A percentile compares a stretch with the other conserved stretches of the same genome.
Evolutionary conservation across 1,140 invertebrate species (phyloP).

Genomic region (Drosophila quadrilineata): DNA sequence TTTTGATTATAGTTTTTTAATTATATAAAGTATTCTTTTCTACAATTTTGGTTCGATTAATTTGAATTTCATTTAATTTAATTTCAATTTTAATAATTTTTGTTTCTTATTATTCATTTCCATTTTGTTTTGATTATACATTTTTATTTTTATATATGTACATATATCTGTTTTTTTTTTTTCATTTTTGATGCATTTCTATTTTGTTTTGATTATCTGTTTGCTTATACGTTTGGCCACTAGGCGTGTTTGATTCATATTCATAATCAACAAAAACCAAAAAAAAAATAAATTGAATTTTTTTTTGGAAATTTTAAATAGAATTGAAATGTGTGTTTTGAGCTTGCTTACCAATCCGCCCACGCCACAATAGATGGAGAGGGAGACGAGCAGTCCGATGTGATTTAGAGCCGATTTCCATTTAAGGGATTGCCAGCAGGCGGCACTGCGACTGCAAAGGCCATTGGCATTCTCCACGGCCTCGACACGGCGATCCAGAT

Average conservation of each 20-base stretch:
- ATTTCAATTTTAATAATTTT: background rate
- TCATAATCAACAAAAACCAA: no score
- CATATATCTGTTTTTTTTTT: constrained; percentile 28
- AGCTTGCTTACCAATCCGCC: constrained; percentile 87
- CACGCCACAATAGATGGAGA: constrained; percentile 88
- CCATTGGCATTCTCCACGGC: constrained; percentile 40
- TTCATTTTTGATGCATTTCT: background rate
- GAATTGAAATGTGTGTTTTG: background rate
- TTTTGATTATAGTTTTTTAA: no score
- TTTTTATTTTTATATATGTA: constrained; percentile 15
- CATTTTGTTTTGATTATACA: constrained; percentile 19
- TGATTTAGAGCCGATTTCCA: constrained; percentile 86
- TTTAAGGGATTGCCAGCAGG: constrained; percentile 74
- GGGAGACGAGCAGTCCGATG: constrained; percentile 86
- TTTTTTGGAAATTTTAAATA: no score
- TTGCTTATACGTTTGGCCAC: background rate
- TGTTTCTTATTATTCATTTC: constrained; percentile 18
- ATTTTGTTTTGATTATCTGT: background rate
- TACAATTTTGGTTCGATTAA: no score
- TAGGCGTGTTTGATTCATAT: constrained; percentile 5
- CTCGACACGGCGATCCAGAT: constrained; percentile 70
- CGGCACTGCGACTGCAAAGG: constrained; percentile 30
- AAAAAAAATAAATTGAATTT: no score
- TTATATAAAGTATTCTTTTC: no score
- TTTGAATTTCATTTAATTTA: background rate